Base-by-base conservation (phyloP, 2,888 invertebrate species). In the Bedellia somnulentella region DNA sequence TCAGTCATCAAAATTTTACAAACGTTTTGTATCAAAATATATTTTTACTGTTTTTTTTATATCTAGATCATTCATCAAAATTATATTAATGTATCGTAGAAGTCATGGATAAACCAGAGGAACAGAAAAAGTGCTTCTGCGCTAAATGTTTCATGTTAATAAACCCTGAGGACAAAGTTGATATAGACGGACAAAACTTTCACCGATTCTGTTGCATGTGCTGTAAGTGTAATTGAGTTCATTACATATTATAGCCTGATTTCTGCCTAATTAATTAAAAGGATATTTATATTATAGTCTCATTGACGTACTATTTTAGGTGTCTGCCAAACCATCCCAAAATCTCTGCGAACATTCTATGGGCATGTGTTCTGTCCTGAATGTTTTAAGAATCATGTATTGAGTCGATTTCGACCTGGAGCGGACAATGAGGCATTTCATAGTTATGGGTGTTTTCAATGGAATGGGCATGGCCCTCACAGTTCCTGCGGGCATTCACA, bases 341-440 rank as follows among this genome's bases (percentile, higher is more conserved):
- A 49, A 3, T 52, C 60, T 1, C 35, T 73, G 27, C 71, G 70
- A 38, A 66, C 70, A 66, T 73, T 71, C 39, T 68, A 70, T 35
- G 73, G 73, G 1, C 73, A 73, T 30, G 66, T 73, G n/a, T 73
- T 71, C 39, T 73, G 73, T 39, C 49, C 46, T 2, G 61, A 68
- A 5, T 73, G 73, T 40, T 73, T 73, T 39, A 71, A 70, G 37
- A 49, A 44, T 0, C 60, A 67, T 40, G 67, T 73, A n/a, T 36
- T 68, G 30, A 46, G 53, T 2, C 48, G 57, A 17, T 61, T 62
- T 36, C 54, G 48, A n/a, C 13, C 62, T 55, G 1, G 64, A 70
- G 3, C 67, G 0, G 44, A 50, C n/a, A n/a, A n/a, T n/a, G n/a
- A n/a, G n/a, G n/a, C n/a, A n/a, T n/a, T n/a, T n/a, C n/a, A n/a